Evolutionary conservation across 1,140 invertebrate genomes (phyloP).

Genomic region (Chironomus tepperi): DNA sequence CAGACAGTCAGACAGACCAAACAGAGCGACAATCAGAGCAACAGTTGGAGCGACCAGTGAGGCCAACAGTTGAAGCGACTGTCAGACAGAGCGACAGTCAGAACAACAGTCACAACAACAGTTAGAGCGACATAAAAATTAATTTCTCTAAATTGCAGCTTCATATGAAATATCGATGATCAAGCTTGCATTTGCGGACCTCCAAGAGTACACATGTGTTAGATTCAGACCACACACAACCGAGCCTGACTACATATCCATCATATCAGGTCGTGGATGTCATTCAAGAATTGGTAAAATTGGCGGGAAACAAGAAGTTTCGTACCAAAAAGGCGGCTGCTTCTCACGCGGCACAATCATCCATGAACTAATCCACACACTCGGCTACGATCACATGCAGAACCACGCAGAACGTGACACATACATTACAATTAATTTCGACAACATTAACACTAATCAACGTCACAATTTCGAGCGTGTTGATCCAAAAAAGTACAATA

Average conservation of each 20-base stretch:
- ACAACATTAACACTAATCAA: conserved; percentile 53
- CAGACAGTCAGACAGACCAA: too few relatives aligned
- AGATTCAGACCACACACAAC: not conserved
- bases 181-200: not conserved
- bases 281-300: not conserved
- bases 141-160: not conserved
- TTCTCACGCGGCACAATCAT: not conserved
- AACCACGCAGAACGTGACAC: conserved; percentile 71
- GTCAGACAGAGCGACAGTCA: too few relatives aligned
- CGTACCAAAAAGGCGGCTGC: not conserved
- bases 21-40: too few relatives aligned
- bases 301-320: not conserved
- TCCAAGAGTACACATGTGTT: not conserved
- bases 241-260: not conserved
- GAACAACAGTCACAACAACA: too few relatives aligned
- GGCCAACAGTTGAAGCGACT: too few relatives aligned
- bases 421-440: conserved; percentile 57
- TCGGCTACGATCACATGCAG: conserved; percentile 83
- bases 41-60: too few relatives aligned
- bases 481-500: conserved; percentile 44
- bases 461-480: conserved; percentile 59
- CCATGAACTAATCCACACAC: conserved; percentile 58
- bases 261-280: not conserved
- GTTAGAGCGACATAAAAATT: too few relatives aligned
- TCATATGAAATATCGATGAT: not conserved